Conservation (phyloP, 2,113 vertebrate species). For the Argyrosomus japonicus region DNA sequence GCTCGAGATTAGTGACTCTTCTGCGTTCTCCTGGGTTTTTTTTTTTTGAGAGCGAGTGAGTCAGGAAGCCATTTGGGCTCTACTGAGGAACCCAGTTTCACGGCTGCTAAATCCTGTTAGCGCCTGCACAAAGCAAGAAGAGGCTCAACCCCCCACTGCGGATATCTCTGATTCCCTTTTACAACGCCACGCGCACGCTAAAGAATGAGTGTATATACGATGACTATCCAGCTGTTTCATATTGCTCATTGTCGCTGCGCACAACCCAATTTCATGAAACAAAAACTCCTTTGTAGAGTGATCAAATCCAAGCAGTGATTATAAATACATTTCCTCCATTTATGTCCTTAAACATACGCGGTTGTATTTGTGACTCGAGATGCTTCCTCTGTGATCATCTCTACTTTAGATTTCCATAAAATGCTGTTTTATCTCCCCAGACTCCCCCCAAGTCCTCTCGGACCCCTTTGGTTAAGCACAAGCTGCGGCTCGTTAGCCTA, state of each 20-base stretch:
- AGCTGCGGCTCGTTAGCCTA: conserved; percentile 43
- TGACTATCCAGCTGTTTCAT: conserved; percentile 50
- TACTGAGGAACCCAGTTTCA: conserved; percentile 76
- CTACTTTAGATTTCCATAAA: conserved; percentile 65
- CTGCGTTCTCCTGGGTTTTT: background rate
- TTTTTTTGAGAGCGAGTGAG: conserved; percentile 40
- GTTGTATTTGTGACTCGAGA: conserved; percentile 42
- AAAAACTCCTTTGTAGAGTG: conserved; percentile 52
- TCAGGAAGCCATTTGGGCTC: conserved; percentile 74
- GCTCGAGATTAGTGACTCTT: conserved; percentile 51
- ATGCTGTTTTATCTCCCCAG: conserved; percentile 67
- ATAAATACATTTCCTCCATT: conserved; percentile 26
- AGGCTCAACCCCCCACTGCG: conserved; percentile 73
- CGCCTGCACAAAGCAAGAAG: conserved; percentile 66
- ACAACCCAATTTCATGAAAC: conserved; percentile 67
- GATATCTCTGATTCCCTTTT: conserved; percentile 69
- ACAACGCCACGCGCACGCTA: conserved; percentile 33
- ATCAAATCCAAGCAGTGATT: conserved; percentile 44
- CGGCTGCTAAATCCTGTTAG: conserved; percentile 82
- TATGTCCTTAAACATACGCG: conserved; percentile 17
- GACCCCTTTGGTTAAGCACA: conserved; percentile 58
- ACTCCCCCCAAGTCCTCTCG: conserved; percentile 32
- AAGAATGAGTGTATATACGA: conserved; percentile 51
- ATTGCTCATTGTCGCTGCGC: conserved; percentile 47
- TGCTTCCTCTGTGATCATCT: conserved; percentile 45